Evolutionary conservation across 2,797 vertebrate species (phyloP).

Genomic region (Pseudochirops corinnae): DNA sequence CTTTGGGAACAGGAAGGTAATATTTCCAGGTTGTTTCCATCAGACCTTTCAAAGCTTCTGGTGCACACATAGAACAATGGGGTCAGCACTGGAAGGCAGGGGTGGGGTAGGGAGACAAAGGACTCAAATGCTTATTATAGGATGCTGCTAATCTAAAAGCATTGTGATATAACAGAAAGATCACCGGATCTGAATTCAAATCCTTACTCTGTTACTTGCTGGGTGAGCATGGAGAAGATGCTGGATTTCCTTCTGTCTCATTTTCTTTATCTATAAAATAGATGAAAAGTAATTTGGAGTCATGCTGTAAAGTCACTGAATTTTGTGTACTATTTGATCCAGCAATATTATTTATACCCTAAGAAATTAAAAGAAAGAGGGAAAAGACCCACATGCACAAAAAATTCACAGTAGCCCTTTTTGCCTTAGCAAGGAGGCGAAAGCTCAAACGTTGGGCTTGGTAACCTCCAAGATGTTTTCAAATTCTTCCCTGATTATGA

Average conservation of each 20-base stretch:
- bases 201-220: not conserved
- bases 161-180: not conserved
- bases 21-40: constrained; percentile 51
- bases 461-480: not conserved
- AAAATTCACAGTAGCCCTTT: not conserved
- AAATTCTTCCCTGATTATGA: not conserved
- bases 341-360: not conserved
- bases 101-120: not conserved
- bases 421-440: not conserved
- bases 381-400: not conserved
- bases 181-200: not conserved
- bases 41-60: not conserved
- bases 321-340: not conserved
- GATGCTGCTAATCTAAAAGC: constrained; percentile 19
- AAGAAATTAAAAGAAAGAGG: not conserved
- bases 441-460: not conserved
- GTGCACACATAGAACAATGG: not conserved
- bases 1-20: constrained; percentile 23
- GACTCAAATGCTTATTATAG: not conserved
- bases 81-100: not conserved
- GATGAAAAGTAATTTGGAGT: not conserved
- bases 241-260: not conserved
- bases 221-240: not conserved
- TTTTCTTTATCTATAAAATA: not conserved
- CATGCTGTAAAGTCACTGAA: not conserved